Percentiles rank a stretch among this genome's conserved stretches.
Evolutionary conservation across 2,113 vertebrate genomes (phyloP).

Genomic region (Rhea americana): DNA sequence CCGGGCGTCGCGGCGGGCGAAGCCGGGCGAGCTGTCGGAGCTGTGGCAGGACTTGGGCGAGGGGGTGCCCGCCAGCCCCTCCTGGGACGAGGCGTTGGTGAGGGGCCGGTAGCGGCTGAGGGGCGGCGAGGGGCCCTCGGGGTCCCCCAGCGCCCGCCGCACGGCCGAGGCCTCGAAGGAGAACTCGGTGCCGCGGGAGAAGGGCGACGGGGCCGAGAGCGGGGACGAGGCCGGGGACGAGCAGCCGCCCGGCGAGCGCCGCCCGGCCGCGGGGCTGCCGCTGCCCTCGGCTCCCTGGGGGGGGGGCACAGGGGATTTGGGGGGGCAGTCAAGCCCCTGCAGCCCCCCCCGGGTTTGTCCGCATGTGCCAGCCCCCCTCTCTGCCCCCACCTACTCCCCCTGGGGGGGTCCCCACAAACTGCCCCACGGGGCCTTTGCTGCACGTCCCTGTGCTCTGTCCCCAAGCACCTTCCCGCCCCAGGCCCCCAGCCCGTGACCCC

Average conservation of each 20-base stretch:
- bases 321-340: not conserved
- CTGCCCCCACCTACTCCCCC: not conserved
- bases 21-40: constrained; percentile 83
- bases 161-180: constrained; percentile 79
- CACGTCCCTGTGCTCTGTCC: not conserved
- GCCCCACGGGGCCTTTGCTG: not conserved
- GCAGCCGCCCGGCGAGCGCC: constrained; percentile 79
- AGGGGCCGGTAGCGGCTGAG: constrained; percentile 82
- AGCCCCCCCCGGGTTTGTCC: not conserved
- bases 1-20: constrained; percentile 75
- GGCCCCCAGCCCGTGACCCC: too few species aligned
- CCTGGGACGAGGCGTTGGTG: constrained; percentile 84
- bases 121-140: constrained; percentile 68
- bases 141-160: constrained; percentile 75
- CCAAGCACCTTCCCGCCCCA: not conserved
- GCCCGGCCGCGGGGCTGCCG: constrained; percentile 74
- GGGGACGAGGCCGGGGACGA: constrained; percentile 71
- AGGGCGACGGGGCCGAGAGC: constrained; percentile 54
- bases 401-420: too few species aligned
- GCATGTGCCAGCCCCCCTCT: too few species aligned
- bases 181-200: constrained; percentile 73
- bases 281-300: constrained; percentile 73
- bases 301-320: not conserved
- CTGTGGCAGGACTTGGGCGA: constrained; percentile 82
- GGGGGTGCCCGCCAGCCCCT: constrained; percentile 79